Percentiles rank a stretch among this genome's conserved stretches.
These are phyloP conservation scores for Anser cygnoides DNA, from an alignment of 2,113 vertebrate species.

Conservation along the genomic window DNA sequence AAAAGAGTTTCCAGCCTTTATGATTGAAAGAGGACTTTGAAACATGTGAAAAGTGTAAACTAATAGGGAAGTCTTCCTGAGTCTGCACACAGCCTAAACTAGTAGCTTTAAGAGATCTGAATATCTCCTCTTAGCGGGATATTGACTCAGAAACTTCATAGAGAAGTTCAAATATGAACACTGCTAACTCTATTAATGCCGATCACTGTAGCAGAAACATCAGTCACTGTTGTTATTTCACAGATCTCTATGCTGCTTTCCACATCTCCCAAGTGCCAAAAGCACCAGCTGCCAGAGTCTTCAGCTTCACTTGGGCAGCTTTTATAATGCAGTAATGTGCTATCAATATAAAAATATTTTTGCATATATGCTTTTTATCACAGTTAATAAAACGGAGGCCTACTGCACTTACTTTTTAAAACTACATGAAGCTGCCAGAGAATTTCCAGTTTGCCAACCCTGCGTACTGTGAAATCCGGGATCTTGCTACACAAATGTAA, in stretches of 20 bases:
- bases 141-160: conserved; percentile 66
- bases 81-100: conserved; percentile 54
- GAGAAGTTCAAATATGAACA: conserved; percentile 61
- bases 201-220: conserved; percentile 72
- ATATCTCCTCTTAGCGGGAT: conserved; percentile 61
- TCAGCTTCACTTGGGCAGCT: conserved; percentile 71
- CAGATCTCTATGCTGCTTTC: conserved; percentile 73
- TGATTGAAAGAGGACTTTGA: conserved; percentile 55
- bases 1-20: conserved; percentile 45
- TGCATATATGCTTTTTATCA: conserved; percentile 71
- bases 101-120: conserved; percentile 73
- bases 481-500: conserved; percentile 63
- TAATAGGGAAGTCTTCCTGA: conserved; percentile 63
- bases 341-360: conserved; percentile 68
- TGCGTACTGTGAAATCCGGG: conserved; percentile 70
- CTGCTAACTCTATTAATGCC: conserved; percentile 64
- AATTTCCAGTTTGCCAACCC: conserved; percentile 69
- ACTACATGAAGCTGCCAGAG: conserved; percentile 72
- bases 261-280: conserved; percentile 72
- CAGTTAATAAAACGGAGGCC: conserved; percentile 65
- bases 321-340: conserved; percentile 71
- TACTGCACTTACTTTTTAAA: conserved; percentile 71
- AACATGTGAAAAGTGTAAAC: conserved; percentile 15
- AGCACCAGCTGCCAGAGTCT: conserved; percentile 70
- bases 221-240: conserved; percentile 68